Evolutionary conservation across 2,888 invertebrate genomes (phyloP), one percentile per base, ranked within the genome.

Genomic region (Limenitis camilla): DNA sequence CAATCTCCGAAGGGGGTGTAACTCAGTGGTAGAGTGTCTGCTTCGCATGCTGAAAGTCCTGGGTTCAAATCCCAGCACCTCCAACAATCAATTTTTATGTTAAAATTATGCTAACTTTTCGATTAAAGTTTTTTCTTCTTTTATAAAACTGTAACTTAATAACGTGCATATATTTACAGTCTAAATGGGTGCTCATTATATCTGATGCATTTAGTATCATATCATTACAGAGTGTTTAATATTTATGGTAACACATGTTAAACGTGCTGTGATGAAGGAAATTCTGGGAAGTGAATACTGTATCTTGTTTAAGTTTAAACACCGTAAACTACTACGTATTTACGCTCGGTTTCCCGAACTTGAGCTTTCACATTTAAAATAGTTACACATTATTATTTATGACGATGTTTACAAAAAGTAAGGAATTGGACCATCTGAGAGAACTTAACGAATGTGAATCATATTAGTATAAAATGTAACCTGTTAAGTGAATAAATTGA

Each of bases 1-100:
- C 19, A 19, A 1, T 19, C 19, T 19, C 1, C 19, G 1, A 19
- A 19, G 53, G 53, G 53, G 53, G 45, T 45, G 36, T 45, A 45
- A 45, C 45, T 84, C 83, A 85, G 85, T 83, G 84, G 84, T 85
- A 86, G 85, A 89, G 89, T 89, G 90, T 89, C 89, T 89, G 90
- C 89, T 90, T 90, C 89, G 90, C 90, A 90, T 90, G 89, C 89
- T 89, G 89, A 89, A 90, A 89, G 90, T 89, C 90, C 88, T 88
- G 90, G 89, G 89, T 90, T 90, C 90, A 89, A 90, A 89, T 89
- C 89, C 89, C 89, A 88, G 88, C 88, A 88, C 84, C 89, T 90
- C 89, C 90, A 89, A 57, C 19, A 2, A 19, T 3, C 19, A 19
- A 19, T 3, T 19, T 19, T 19, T 19, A 19, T 19, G 19, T 19